These are phyloP conservation scores for Danio choprae DNA, from an alignment of 2,797 vertebrate genomes.

Conservation along the genomic window DNA sequence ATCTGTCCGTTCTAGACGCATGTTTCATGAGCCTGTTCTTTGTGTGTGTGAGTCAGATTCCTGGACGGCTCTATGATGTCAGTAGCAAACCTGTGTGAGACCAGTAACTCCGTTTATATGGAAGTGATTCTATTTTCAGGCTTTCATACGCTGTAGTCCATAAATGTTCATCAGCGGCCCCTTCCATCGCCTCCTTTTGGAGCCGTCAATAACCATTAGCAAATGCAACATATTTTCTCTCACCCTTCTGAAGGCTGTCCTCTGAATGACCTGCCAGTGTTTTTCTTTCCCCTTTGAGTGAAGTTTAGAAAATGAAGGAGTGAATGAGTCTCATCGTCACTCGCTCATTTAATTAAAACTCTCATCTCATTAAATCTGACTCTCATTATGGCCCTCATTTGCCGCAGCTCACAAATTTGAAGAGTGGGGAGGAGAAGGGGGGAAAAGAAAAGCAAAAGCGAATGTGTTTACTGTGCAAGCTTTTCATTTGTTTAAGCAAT, in stretches of 20 bases:
- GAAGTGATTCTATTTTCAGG: constrained; percentile 75
- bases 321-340: constrained; percentile 69
- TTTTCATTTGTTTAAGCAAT: constrained; percentile 78
- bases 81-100: constrained; percentile 65
- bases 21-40: constrained; percentile 12
- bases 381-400: constrained; percentile 77
- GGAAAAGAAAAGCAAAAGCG: constrained; percentile 57
- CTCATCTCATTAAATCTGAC: constrained; percentile 77
- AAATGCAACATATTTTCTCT: constrained; percentile 40
- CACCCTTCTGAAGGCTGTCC: constrained; percentile 55
- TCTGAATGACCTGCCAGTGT: constrained; percentile 65
- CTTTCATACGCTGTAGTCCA: constrained; percentile 63
- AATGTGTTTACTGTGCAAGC: constrained; percentile 76
- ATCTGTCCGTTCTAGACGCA: constrained; percentile 2
- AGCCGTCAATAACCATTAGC: constrained; percentile 51
- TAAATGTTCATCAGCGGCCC: constrained; percentile 26
- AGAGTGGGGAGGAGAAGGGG: constrained; percentile 25
- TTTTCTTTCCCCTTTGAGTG: constrained; percentile 62
- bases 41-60: constrained; percentile 31
- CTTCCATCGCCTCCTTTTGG: constrained; percentile 12
- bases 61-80: constrained; percentile 10
- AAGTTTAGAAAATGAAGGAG: constrained; percentile 51
- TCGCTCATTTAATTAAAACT: constrained; percentile 80
- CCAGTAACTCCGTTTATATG: constrained; percentile 70
- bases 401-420: constrained; percentile 74